Percentiles rank a stretch among this genome's conserved stretches.
These are phyloP conservation scores for Horisme vitalbata DNA, from an alignment of 2,888 invertebrate genomes.

Conservation along the genomic window DNA sequence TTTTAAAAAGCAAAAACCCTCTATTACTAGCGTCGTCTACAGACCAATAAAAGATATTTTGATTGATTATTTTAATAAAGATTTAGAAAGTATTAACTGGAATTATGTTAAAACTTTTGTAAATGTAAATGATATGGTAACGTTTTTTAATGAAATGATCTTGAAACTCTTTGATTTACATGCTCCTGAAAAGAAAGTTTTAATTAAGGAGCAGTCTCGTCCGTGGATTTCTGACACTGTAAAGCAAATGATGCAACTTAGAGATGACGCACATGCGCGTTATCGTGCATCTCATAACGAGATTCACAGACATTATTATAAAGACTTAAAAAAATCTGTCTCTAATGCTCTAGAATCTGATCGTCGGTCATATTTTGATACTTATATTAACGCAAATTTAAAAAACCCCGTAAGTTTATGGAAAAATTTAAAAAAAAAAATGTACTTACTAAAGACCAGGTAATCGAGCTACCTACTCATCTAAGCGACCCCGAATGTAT, in stretches of 20 bases:
- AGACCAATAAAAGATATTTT: background rate
- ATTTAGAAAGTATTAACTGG: background rate
- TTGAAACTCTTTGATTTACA: background rate
- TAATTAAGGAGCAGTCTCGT: too few relatives aligned
- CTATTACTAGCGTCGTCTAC: background rate
- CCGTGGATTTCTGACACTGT: background rate
- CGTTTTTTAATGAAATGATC: background rate
- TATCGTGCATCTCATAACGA: background rate
- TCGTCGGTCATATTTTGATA: too few relatives aligned
- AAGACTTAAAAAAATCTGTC: too few relatives aligned
- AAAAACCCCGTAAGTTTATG: too few relatives aligned
- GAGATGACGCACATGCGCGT: background rate
- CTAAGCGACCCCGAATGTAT: too few relatives aligned
- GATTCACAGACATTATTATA: background rate
- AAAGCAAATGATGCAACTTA: constrained; percentile 27
- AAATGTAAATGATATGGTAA: constrained; percentile 1
- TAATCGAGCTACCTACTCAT: too few relatives aligned
- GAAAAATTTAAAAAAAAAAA: too few relatives aligned
- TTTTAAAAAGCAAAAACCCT: background rate
- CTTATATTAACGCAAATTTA: too few relatives aligned
- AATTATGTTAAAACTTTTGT: background rate
- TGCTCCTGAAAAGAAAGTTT: too few relatives aligned
- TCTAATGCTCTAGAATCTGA: too few relatives aligned
- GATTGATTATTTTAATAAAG: background rate
- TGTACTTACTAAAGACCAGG: too few relatives aligned